Evolutionary conservation across 2,113 vertebrate species (phyloP).

Genomic region (Sinocyclocheilus grahami): DNA sequence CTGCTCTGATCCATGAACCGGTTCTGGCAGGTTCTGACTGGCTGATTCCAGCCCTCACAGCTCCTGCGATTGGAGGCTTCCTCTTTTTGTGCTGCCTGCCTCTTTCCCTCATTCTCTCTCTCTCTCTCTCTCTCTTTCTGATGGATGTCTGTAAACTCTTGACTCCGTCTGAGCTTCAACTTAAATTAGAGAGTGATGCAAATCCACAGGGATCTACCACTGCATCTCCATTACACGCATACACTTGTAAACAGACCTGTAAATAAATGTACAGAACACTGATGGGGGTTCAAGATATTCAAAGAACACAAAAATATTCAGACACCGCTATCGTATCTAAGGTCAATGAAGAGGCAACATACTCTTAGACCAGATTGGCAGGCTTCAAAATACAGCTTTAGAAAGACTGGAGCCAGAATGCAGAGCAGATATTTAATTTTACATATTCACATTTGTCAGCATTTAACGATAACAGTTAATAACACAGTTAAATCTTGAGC

Average conservation of each 20-base stretch:
- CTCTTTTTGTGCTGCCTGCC: constrained; percentile 29
- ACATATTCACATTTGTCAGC: background rate
- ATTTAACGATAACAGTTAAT: background rate
- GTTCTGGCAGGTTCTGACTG: constrained; percentile 46
- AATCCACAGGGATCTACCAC: constrained; percentile 49
- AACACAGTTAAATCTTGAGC: no score
- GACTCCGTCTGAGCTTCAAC: constrained; percentile 55
- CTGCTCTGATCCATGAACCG: constrained; percentile 40
- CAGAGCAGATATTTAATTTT: background rate
- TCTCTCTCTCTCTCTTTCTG: background rate
- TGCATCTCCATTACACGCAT: constrained; percentile 48
- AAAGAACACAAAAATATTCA: constrained; percentile 32
- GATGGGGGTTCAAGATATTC: constrained; percentile 21
- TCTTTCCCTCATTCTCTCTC: background rate
- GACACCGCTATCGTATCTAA: constrained; percentile 36
- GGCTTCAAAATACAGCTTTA: background rate
- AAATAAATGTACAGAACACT: constrained; percentile 48
- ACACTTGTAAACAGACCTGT: constrained; percentile 46
- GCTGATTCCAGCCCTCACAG: constrained; percentile 30
- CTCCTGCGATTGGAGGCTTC: constrained; percentile 22
- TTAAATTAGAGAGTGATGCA: constrained; percentile 64
- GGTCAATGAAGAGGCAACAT: constrained; percentile 37
- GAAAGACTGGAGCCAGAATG: background rate
- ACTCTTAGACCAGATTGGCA: background rate
- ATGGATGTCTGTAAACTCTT: constrained; percentile 53